Evolutionary conservation across 92 coral and sea anemone genomes (phyloP).

Genomic region (Pocillopora grandis): DNA sequence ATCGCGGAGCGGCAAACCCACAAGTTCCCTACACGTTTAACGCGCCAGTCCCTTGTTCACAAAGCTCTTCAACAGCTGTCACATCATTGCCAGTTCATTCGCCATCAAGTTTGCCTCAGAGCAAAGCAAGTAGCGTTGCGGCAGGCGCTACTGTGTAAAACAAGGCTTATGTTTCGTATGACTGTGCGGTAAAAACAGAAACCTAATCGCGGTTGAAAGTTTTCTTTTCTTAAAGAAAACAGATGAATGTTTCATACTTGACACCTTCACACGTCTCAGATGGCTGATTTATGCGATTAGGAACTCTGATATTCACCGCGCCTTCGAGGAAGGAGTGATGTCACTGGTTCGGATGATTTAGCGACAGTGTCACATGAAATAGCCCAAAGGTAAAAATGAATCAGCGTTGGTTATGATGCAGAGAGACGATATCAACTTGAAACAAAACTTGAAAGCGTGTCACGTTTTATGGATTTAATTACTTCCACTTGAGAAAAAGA

Average conservation of each 20-base stretch:
- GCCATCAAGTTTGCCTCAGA: conserved; percentile 50
- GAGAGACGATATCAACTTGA: neutral
- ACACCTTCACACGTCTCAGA: conserved; percentile 41
- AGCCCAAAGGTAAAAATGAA: conserved; percentile 14
- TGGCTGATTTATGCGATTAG: conserved; percentile 38
- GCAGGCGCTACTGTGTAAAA: conserved; percentile 73
- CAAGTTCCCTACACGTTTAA: conserved; percentile 30
- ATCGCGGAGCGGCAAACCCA: conserved; percentile 19
- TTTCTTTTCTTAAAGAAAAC: conserved; percentile 21
- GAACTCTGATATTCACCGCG: conserved; percentile 1
- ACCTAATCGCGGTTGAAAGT: neutral
- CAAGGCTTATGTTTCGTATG: neutral
- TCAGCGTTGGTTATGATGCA: too few relatives aligned
- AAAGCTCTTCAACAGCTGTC: conserved; percentile 45
- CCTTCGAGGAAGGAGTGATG: neutral
- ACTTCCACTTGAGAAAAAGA: conserved; percentile 36
- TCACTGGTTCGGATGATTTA: neutral
- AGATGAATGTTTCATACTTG: conserved; percentile 36
- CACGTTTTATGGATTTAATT: conserved; percentile 31
- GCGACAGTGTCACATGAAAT: neutral
- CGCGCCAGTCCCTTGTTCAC: conserved; percentile 45
- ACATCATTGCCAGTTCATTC: conserved; percentile 26
- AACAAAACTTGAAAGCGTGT: conserved; percentile 3
- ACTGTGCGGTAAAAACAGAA: conserved; percentile 10
- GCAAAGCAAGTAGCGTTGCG: conserved; percentile 70